Conservation (phyloP, 2,888 invertebrate genomes). For the Xestia rhomboidea region DNA sequence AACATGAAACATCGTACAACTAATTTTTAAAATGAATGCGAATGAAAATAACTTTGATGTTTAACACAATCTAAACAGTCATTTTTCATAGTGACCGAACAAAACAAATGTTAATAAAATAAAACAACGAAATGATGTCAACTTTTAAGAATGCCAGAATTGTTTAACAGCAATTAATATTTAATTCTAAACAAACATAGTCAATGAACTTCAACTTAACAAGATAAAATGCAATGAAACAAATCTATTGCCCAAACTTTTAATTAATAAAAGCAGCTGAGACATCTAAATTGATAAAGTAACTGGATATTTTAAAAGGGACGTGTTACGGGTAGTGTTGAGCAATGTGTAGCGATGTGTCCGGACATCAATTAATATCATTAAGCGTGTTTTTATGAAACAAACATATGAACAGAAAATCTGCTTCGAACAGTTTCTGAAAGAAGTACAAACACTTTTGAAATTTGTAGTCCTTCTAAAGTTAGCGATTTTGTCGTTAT, state of each 20-base stretch:
- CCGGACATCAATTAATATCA: conserved; percentile 85
- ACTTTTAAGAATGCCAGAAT: not conserved
- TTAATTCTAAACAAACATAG: conserved; percentile 11
- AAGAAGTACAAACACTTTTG: not conserved
- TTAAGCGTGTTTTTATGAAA: conserved; percentile 68
- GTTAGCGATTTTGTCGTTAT: no score
- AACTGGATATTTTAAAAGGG: conserved; percentile 81
- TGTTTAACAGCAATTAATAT: not conserved
- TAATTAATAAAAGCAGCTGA: conserved; percentile 60
- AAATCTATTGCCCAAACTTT: conserved; percentile 50
- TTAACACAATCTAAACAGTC: conserved; percentile 27
- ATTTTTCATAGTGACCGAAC: conserved; percentile 8
- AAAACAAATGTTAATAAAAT: conserved; percentile 14
- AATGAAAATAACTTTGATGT: conserved; percentile 46
- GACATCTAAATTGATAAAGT: conserved; percentile 69
- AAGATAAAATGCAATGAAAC: conserved; percentile 40
- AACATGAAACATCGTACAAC: conserved; percentile 37
- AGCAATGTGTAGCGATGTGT: conserved; percentile 59
- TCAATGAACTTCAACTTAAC: conserved; percentile 35
- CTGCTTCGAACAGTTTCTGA: not conserved
- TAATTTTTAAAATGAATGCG: conserved; percentile 32
- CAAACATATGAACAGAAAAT: conserved; percentile 33
- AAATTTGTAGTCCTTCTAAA: not conserved
- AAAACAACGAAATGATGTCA: conserved; percentile 11
- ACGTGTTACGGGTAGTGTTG: conserved; percentile 60